Base-by-base conservation (phyloP, 2,113 vertebrate genomes). In the Saguinus midas region DNA sequence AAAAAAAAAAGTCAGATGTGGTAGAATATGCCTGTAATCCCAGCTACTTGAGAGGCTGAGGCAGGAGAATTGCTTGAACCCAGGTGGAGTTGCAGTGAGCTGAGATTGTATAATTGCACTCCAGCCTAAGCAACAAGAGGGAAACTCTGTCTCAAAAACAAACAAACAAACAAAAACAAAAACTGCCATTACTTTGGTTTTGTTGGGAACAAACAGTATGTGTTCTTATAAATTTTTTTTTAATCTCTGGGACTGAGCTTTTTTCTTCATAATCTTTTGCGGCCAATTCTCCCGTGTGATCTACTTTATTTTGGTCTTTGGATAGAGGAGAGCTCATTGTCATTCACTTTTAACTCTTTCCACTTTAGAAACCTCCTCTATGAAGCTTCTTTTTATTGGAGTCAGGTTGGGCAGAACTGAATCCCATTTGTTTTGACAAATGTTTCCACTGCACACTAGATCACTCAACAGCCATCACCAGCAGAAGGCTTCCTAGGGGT, bases 151-250 rank as follows among this genome's bases (percentile, higher is more conserved):
- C 52, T 52, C 52, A 52, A 52, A 52, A 52, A 52, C 52, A 17
- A 52, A 16, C 52, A 52, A 52, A 52, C 50, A 52, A 17, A 52
- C 52, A 52, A 52, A 52, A 52, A 52, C 52, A 52, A 80, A 95
- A 83, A 81, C 8, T 14, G 13, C 50, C 2, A 1, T 91, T 13
- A 7, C 45, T 93, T 87, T 86, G 73, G 35, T 57, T 91, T 96
- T 50, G 52, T 40, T 72, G n/a, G 52, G 13, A 32, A 17, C 8
- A 61, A 87, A 85, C 79, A 12, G 27, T 29, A 32, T n/a, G 57
- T 40, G 68, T 85, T 81, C 73, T 52, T 78, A 20, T 89, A 93
- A 90, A 92, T 92, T 82, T 91, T n/a, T 81, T 87, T 97, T 82
- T 70, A 52, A 64, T 68, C 68, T 84, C 80, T 76, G 45, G 27